Base-by-base conservation (phyloP, 1,140 invertebrate species). In the Coptotermes formosanus region DNA sequence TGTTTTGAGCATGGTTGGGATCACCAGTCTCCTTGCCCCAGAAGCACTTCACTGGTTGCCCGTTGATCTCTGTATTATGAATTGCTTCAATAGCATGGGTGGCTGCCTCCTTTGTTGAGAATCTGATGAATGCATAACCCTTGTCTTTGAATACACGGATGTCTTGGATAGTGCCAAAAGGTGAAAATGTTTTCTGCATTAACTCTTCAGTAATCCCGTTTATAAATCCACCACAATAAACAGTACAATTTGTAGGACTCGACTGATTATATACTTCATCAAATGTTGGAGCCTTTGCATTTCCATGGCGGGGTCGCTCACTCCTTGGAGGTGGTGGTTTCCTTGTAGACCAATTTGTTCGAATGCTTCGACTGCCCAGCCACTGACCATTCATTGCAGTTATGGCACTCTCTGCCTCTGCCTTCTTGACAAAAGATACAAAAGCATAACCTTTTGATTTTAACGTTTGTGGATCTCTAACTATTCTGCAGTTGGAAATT, bases 381-480 rank as follows among this genome's bases (percentile, higher is more conserved):
- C 98, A 99, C 91, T 99, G 98, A 14, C 99, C 99, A 91, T 99
- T 99, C 99, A 99, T 99, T 84, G 96, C 95, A 86, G 95, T 93
- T 88, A 99, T 99, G 85, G 99, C 99, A 88, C 96, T 96, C 92
- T 99, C 98, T 12, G 99, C 99, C 91, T 99, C 99, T 89, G 97
- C 96, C 93, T 99, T 99, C 92, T 99, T 99, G 30, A 99, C 97
- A 92, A 99, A 99, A 44, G 98, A 99, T 12, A 99, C 98, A 92
- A 99, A 99, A 48, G 99, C 99, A 93, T 99, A 99, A 86, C 99
- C 99, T 93, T 99, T 99, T 88, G 98, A 99, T 93, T 99, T 99
- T 89, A 98, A 94, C 84, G 99, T 99, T 92, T 99, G 97, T 85
- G 98, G 97, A 93, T 99, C 99, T 89, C 98, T 94, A 44, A 99